Evolutionary conservation across 2,113 vertebrate species (phyloP).

Genomic region (Cromileptes altivelis): DNA sequence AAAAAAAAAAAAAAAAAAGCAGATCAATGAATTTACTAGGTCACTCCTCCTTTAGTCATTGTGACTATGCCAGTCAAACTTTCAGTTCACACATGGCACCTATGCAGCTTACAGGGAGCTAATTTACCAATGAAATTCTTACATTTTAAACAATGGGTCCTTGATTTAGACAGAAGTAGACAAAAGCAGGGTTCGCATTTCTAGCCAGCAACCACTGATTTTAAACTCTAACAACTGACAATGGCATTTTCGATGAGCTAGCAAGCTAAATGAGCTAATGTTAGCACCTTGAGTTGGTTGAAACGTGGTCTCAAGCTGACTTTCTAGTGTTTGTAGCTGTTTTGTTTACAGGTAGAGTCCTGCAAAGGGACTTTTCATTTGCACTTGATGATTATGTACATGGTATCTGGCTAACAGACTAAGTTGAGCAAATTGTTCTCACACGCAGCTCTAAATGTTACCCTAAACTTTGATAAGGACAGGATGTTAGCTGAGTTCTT

Average conservation of each 20-base stretch:
- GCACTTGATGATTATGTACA: background rate
- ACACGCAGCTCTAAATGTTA: no score
- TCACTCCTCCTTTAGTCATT: background rate
- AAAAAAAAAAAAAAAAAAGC: background rate
- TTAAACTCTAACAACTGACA: no score
- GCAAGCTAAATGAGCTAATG: no score
- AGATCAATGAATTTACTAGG: background rate
- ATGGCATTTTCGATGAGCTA: background rate
- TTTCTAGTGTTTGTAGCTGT: background rate
- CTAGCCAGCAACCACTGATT: background rate
- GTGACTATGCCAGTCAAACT: background rate
- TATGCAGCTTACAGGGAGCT: background rate
- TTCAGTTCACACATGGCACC: no score
- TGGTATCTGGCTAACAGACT: background rate
- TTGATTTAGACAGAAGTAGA: background rate
- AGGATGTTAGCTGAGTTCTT: no score
- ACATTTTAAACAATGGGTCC: background rate
- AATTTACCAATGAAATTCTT: background rate
- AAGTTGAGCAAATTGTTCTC: no score
- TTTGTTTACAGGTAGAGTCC: background rate
- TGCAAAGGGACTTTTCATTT: background rate
- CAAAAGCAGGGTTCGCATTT: background rate
- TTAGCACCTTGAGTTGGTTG: background rate
- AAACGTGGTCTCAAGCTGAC: background rate
- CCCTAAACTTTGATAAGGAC: no score